Evolutionary conservation across 2,888 invertebrate genomes (phyloP), one percentile per base, ranked within the genome.

Genomic region (Pammene aurita): DNA sequence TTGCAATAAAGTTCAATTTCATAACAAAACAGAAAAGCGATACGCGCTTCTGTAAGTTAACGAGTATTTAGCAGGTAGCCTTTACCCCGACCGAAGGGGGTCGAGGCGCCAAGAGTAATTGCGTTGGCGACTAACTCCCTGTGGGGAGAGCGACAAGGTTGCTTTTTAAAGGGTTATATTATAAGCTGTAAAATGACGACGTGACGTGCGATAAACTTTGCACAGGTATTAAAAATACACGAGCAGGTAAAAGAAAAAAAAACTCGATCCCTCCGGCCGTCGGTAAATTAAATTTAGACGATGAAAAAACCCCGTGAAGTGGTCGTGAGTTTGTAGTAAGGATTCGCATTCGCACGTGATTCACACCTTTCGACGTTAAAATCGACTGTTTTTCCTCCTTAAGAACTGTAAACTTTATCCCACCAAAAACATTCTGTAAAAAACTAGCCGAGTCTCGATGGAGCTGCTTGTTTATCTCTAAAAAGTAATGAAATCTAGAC

Each of bases 201-300:
- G 69, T 60, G 64, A 65, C 69, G 69, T 60, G 63, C 64, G 18
- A 56, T 69, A 65, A 69, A 69, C 64, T 69, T 65, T 55, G 69
- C 69, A 61, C 61, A 65, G 58, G 64, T 55, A 69, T 69, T 69
- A 69, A 69, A 69, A 69, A 65, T 69, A 69, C 54, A 58, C 54
- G 64, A 54, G 64, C 69, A 69, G 69, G 69, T 69, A 69, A 44
- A 69, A 56, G 58, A 58, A 60, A 54, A 67, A 57, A 67, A 69
- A 64, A 26, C 46, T 55, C 48, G 46, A 67, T 55, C 61, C 67
- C 55, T 61, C 54, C 52, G 46, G 52, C 56, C 44, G 68, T 38
- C 64, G 54, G 46, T 44, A 54, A 68, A 64, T 60, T 44, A 54
- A 68, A 64, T 60, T 65, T 65, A 69, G 64, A 69, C 61, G 46